These are phyloP conservation scores for Crenichthys baileyi DNA, from an alignment of 2,797 vertebrate genomes.

Conservation along the genomic window DNA sequence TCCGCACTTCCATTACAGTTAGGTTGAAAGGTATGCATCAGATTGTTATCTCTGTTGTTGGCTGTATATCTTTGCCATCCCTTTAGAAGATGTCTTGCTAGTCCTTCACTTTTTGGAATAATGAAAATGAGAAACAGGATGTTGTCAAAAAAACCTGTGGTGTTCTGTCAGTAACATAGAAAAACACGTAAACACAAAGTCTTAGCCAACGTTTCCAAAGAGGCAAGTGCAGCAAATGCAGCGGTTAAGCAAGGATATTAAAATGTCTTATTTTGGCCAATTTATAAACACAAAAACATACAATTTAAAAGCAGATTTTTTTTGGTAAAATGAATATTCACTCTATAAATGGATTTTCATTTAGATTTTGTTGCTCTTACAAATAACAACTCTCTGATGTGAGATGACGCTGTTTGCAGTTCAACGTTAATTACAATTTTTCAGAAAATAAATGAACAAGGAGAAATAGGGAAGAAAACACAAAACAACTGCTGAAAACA, in stretches of 20 bases:
- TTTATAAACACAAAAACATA: background rate
- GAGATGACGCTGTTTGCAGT: background rate
- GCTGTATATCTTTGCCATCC: slow-evolving; percentile 9
- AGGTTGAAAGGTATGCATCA: slow-evolving; percentile 53
- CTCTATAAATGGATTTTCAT: slow-evolving; percentile 1
- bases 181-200: slow-evolving; percentile 21
- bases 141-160: slow-evolving; percentile 23
- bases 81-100: slow-evolving; percentile 29
- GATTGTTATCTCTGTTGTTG: slow-evolving; percentile 38
- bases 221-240: background rate
- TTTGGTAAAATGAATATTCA: slow-evolving; percentile 10
- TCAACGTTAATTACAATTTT: background rate
- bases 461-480: background rate
- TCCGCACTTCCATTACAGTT: slow-evolving; percentile 47
- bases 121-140: slow-evolving; percentile 22
- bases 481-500: background rate
- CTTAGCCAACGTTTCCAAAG: slow-evolving; percentile 1
- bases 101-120: slow-evolving; percentile 27
- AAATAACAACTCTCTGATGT: background rate
- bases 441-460: background rate
- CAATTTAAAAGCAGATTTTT: background rate
- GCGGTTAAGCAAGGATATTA: slow-evolving; percentile 2
- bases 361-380: background rate
- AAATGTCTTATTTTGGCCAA: background rate
- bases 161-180: slow-evolving; percentile 24